Percentiles rank a stretch among this genome's conserved stretches.
Conservation (phyloP, 1,140 invertebrate genomes). For the Lepidostoma basale region DNA sequence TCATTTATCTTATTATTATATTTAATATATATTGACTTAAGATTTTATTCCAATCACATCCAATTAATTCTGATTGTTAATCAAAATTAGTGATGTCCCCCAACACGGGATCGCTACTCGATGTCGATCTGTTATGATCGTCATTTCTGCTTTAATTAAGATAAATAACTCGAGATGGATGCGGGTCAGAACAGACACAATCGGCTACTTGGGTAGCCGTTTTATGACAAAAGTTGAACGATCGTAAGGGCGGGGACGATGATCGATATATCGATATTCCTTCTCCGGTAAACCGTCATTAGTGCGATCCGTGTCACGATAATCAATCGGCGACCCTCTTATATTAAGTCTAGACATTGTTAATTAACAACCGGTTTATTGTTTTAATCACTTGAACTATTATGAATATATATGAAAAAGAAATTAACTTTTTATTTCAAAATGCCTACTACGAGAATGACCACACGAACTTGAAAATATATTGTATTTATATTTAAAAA, state of each 20-base stretch:
- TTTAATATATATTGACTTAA: too few species aligned
- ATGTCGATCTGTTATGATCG: slow-evolving; percentile 41
- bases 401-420: too few species aligned
- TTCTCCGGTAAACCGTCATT: too few species aligned
- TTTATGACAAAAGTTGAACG: slow-evolving; percentile 10
- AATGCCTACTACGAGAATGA: too few species aligned
- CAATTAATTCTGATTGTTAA: too few species aligned
- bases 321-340: not conserved
- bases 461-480: too few species aligned
- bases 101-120: not conserved
- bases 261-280: slow-evolving; percentile 33
- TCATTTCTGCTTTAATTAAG: slow-evolving; percentile 40
- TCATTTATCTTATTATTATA: too few species aligned
- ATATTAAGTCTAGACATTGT: not conserved
- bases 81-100: slow-evolving; percentile 3
- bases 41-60: too few species aligned
- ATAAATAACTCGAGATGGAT: slow-evolving; percentile 29
- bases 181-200: slow-evolving; percentile 1
- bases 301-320: not conserved
- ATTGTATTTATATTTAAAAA: too few species aligned
- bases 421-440: too few species aligned
- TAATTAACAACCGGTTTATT: not conserved
- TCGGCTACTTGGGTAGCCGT: slow-evolving; percentile 25
- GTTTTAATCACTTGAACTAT: too few species aligned
- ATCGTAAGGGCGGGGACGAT: not conserved